phyloP scores from a whole-genome alignment of 1,140 invertebrate genomes.

The Aphaenogaster floridana region DNA sequence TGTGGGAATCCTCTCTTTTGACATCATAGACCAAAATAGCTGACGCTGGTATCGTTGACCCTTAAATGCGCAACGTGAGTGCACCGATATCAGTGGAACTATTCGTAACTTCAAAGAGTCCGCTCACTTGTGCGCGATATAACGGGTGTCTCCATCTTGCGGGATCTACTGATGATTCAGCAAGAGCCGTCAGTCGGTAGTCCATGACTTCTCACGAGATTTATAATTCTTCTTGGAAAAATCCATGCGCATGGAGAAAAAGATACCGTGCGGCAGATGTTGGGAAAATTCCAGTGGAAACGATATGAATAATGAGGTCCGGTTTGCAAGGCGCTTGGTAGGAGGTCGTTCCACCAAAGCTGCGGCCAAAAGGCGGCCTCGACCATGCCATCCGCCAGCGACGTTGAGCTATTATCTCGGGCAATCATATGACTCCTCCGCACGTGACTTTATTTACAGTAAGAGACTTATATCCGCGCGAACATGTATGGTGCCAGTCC shows the following conservation, averaged over 20 bases:
- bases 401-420: slow-evolving; percentile 77
- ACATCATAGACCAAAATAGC: slow-evolving; percentile 23
- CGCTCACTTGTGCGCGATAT: background rate
- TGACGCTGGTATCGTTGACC: background rate
- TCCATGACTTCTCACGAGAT: background rate
- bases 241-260: background rate
- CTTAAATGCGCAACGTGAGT: background rate
- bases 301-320: no score
- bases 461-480: slow-evolving; percentile 74
- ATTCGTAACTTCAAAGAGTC: background rate
- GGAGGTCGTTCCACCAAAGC: background rate
- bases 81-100: background rate
- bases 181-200: background rate
- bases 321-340: background rate
- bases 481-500: slow-evolving; percentile 82
- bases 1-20: background rate
- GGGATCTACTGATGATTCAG: slow-evolving; percentile 33
- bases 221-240: background rate
- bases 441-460: slow-evolving; percentile 89
- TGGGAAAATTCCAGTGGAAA: background rate
- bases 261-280: background rate
- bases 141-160: slow-evolving; percentile 43
- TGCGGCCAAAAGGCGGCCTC: slow-evolving; percentile 5
- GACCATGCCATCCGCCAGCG: slow-evolving; percentile 33
- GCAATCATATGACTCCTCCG: slow-evolving; percentile 88